These are phyloP conservation scores for Tetragonula carbonaria DNA, from an alignment of 2,888 invertebrate species.

Conservation along the genomic window DNA sequence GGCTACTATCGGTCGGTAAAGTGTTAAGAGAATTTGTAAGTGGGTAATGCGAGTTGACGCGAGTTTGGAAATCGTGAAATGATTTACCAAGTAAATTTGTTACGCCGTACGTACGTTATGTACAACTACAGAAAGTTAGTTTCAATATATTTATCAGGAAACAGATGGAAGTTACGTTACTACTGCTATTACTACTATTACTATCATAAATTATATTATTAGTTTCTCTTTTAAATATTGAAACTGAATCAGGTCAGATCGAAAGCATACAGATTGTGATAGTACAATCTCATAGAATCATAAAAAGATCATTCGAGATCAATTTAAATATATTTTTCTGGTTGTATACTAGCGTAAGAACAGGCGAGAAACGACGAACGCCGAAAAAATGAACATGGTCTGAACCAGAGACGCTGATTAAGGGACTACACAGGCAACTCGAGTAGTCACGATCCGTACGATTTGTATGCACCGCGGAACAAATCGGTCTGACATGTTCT, in stretches of 20 bases:
- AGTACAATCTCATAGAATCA: neutral
- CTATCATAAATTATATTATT: too few relatives aligned
- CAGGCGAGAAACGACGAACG: neutral
- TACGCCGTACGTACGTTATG: neutral
- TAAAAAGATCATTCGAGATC: neutral
- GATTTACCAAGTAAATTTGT: neutral
- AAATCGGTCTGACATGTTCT: conserved; percentile 71
- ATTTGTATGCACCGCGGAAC: conserved; percentile 73
- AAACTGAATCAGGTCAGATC: neutral
- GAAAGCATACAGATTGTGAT: neutral
- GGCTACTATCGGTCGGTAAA: too few relatives aligned
- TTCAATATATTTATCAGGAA: neutral
- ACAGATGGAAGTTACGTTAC: neutral
- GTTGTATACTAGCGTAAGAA: neutral
- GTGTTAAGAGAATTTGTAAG: neutral
- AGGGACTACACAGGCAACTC: neutral
- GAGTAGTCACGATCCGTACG: conserved; percentile 13
- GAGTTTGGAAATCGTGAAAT: neutral
- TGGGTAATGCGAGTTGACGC: too few relatives aligned
- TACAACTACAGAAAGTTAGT: neutral
- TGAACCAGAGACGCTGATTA: neutral
- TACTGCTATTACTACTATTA: neutral
- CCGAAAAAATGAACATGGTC: neutral
- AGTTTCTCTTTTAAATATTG: neutral
- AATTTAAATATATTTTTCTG: neutral